Base-by-base conservation (phyloP, 2,797 vertebrate species). In the Thaleichthys pacificus region DNA sequence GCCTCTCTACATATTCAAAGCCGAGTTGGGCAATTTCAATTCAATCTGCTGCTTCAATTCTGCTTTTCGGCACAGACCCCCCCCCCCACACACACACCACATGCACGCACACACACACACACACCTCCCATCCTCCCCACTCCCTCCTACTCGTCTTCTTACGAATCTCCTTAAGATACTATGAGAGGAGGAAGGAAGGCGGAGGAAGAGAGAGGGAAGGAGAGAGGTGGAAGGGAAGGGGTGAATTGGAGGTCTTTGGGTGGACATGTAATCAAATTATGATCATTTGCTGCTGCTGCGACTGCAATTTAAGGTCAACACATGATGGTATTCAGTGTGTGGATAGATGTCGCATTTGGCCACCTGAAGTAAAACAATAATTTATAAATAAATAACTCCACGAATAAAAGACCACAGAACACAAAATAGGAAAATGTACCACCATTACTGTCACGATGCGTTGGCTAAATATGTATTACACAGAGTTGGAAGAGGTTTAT, bases 1-100 rank as follows among this genome's bases (percentile, higher is more conserved):
- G 72, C 70, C 71, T 69, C 49, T 6, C 84, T 80, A 81, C 80
- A 84, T 85, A 81, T 76, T 79, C 77, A 84, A 82, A 72, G 58
- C 35, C 9, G 35, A 11, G 54, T 9, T 21, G 64, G 58, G 71
- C 56, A 66, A 67, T 72, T 72, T 65, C 61, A 72, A 65, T 72
- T 66, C 71, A 72, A 72, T 72, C 54, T 49, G 32, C 56, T 15
- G 21, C 61, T 61, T 63, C 42, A 58, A 51, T 68, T 63, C 19
- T 26, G 8, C 3, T 47, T 56, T 56, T 22, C 61, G n/a, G 67
- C 54, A 68, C n/a, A 57, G 54, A 42, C 60, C 30, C 17, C 60
- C 17, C 60, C 60, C 30, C 9, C 38, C 17, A 26, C 15, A 35
- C 32, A 35, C 8, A 35, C 32, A 35, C 32, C 32, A 35, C 32